These are phyloP conservation scores for Archivesica marissinica DNA, from an alignment of 1,140 invertebrate species.

Conservation along the genomic window DNA sequence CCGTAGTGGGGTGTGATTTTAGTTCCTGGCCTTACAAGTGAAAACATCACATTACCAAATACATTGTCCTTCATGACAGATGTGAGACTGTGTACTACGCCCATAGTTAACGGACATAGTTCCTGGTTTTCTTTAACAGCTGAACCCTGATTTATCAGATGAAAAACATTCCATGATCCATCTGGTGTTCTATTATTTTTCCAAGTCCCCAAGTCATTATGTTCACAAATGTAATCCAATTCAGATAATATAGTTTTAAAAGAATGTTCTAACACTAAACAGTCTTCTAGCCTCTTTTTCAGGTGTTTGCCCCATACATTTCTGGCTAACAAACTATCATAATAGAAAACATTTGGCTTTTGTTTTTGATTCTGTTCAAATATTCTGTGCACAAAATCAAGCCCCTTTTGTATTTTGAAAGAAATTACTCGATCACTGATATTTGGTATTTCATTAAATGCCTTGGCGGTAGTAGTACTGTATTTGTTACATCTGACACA, in stretches of 20 bases:
- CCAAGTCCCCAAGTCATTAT: conserved; percentile 58
- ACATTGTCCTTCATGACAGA: conserved; percentile 72
- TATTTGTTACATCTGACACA: conserved; percentile 75
- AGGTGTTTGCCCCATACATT: conserved; percentile 34
- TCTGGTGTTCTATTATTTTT: conserved; percentile 70
- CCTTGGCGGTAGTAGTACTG: conserved; percentile 56
- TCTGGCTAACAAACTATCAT: background rate
- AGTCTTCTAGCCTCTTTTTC: conserved; percentile 4
- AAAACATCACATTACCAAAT: conserved; percentile 78
- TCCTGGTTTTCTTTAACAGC: conserved; percentile 61
- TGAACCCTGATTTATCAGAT: conserved; percentile 76
- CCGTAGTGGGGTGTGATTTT: conserved; percentile 74
- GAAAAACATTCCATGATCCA: conserved; percentile 76
- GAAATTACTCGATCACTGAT: background rate
- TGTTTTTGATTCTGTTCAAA: background rate
- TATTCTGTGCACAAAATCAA: background rate
- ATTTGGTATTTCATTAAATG: conserved; percentile 18
- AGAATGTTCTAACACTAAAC: conserved; percentile 52
- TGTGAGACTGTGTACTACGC: conserved; percentile 57
- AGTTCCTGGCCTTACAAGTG: conserved; percentile 75
- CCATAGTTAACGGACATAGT: conserved; percentile 69
- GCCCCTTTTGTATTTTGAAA: conserved; percentile 20
- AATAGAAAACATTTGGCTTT: conserved; percentile 52
- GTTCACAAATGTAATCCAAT: conserved; percentile 57
- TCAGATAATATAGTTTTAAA: conserved; percentile 64